A percentile compares a stretch with the other conserved stretches of the same genome.
These are phyloP conservation scores for Rhabditoides inermis DNA, from an alignment of 2,888 invertebrate genomes.

Conservation along the genomic window DNA sequence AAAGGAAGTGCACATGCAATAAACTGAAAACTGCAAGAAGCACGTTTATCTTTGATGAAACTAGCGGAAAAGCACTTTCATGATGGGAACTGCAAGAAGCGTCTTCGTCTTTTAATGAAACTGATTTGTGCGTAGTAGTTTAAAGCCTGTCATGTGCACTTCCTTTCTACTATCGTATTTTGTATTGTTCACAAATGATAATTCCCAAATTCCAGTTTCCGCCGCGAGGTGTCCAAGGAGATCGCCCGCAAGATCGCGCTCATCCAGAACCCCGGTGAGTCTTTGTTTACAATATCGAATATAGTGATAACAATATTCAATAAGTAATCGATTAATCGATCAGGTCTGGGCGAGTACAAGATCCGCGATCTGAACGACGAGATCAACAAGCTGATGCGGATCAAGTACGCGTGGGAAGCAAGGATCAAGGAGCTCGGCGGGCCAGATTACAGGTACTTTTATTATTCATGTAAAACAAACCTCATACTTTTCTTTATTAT, in stretches of 20 bases:
- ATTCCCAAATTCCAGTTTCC: too few relatives aligned
- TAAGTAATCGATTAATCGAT: constrained; percentile 62
- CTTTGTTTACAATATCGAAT: constrained; percentile 80
- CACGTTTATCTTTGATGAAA: too few relatives aligned
- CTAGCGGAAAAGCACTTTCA: too few relatives aligned
- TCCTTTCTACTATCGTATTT: too few relatives aligned
- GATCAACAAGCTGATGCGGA: constrained; percentile 89
- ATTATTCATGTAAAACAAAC: constrained; percentile 60
- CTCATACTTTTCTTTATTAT: background rate
- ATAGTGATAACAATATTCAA: background rate
- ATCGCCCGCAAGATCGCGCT: constrained; percentile 96
- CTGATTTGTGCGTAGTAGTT: too few relatives aligned
- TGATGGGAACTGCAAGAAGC: too few relatives aligned
- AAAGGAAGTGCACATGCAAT: too few relatives aligned
- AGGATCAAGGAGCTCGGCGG: constrained; percentile 90
- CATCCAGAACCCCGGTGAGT: constrained; percentile 83
- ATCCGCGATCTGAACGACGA: constrained; percentile 97
- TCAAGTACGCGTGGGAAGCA: constrained; percentile 77
- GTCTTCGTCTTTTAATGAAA: too few relatives aligned
- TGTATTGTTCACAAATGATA: too few relatives aligned
- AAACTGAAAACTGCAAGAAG: too few relatives aligned
- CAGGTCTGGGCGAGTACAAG: constrained; percentile 95
- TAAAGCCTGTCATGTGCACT: too few relatives aligned
- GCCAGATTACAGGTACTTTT: constrained; percentile 63
- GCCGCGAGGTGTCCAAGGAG: constrained; percentile 90